A percentile compares a stretch with the other conserved stretches of the same genome.
Conservation (phyloP, 2,888 invertebrate species). For the Priocnemis perturbator region DNA sequence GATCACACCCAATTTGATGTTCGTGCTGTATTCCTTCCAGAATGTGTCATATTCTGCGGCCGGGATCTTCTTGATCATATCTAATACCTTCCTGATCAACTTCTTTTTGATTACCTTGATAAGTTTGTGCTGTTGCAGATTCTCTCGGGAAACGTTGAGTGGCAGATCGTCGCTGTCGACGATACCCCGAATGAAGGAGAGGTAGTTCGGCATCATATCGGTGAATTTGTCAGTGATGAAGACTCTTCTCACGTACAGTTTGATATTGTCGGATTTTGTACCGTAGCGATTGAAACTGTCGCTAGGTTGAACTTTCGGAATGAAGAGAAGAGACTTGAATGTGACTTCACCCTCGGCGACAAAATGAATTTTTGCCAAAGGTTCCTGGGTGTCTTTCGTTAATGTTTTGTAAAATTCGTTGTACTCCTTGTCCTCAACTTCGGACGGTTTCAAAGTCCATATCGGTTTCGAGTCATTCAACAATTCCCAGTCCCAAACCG, state of each 20-base stretch:
- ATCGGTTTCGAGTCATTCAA: conserved; percentile 98
- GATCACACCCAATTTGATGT: conserved; percentile 96
- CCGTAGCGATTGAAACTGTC: conserved; percentile 98
- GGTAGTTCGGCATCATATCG: conserved; percentile 99
- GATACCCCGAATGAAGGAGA: conserved; percentile 96
- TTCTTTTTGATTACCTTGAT: conserved; percentile 99
- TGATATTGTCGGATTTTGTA: conserved; percentile 94
- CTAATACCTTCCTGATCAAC: conserved; percentile 95
- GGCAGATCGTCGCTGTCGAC: conserved; percentile 99
- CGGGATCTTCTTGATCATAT: conserved; percentile 98
- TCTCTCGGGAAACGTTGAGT: conserved; percentile 98
- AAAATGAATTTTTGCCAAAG: conserved; percentile 94
- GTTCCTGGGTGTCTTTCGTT: conserved; percentile 91
- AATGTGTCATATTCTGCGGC: conserved; percentile 93
- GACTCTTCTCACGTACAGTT: conserved; percentile 97
- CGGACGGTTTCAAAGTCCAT: conserved; percentile 95
- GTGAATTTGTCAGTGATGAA: conserved; percentile 99
- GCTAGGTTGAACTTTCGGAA: conserved; percentile 92
- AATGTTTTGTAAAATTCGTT: conserved; percentile 96
- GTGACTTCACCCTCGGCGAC: conserved; percentile 99
- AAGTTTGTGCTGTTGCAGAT: conserved; percentile 98
- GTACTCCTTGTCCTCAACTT: conserved; percentile 93
- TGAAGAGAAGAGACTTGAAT: conserved; percentile 96
- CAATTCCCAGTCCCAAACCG: conserved; percentile 98
- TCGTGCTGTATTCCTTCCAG: conserved; percentile 99